Evolutionary conservation across 2,888 invertebrate genomes (phyloP).

Genomic region (Rhagium mordax): DNA sequence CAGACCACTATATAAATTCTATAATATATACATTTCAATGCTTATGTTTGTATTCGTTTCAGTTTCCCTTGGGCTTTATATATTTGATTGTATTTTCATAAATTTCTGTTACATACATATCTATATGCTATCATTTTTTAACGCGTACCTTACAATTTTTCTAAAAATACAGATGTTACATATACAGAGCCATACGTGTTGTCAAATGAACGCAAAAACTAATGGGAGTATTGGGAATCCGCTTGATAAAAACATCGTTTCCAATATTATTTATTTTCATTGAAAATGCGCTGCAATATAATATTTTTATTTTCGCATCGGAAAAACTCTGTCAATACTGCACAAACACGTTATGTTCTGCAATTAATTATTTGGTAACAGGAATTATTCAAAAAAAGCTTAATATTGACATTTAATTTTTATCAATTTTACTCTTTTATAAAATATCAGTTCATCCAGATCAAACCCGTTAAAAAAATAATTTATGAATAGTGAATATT

Average conservation of each 20-base stretch:
- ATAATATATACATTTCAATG: constrained; percentile 11
- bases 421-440: too few relatives aligned
- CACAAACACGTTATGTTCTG: not conserved
- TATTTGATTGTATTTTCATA: not conserved
- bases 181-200: not conserved
- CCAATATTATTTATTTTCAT: constrained; percentile 14
- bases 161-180: not conserved
- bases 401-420: too few relatives aligned
- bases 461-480: too few relatives aligned
- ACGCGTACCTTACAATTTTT: not conserved
- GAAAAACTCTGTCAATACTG: not conserved
- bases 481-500: too few relatives aligned
- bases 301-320: not conserved
- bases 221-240: constrained; percentile 6
- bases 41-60: not conserved
- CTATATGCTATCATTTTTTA: not conserved
- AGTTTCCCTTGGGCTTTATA: not conserved
- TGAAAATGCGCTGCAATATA: not conserved
- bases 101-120: not conserved
- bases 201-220: not conserved
- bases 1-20: not conserved
- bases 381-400: not conserved
- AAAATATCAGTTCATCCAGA: too few relatives aligned
- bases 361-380: not conserved
- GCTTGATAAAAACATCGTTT: constrained; percentile 14